Conservation (phyloP, 2,888 invertebrate species). For the Clanis bilineata region DNA sequence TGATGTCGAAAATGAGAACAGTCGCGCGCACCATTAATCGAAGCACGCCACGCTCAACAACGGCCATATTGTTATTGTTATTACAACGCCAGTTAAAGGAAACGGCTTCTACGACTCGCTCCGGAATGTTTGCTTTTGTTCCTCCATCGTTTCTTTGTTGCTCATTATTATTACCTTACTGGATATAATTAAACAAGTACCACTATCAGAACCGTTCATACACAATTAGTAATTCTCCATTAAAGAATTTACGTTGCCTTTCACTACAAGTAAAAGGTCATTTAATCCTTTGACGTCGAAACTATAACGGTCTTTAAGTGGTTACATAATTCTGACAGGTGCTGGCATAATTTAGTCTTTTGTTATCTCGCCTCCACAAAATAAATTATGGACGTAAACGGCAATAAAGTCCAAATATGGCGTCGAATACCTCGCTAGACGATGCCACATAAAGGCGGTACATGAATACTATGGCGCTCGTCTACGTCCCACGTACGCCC, state of each 20-base stretch:
- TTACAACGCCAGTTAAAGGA: constrained; percentile 62
- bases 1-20: constrained; percentile 18
- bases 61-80: constrained; percentile 69
- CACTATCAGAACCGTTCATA: constrained; percentile 60
- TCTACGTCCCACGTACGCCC: constrained; percentile 64
- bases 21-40: constrained; percentile 50
- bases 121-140: constrained; percentile 70
- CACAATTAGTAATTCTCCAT: constrained; percentile 62
- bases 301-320: not conserved
- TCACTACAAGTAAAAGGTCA: constrained; percentile 26
- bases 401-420: constrained; percentile 54
- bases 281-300: constrained; percentile 26
- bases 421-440: constrained; percentile 54
- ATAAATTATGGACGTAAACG: constrained; percentile 50
- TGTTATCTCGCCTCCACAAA: constrained; percentile 40
- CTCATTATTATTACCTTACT: constrained; percentile 73
- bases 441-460: constrained; percentile 52
- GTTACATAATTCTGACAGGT: constrained; percentile 33
- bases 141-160: constrained; percentile 73
- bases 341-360: constrained; percentile 37
- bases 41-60: constrained; percentile 49
- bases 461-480: constrained; percentile 47
- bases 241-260: constrained; percentile 15
- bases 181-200: constrained; percentile 51
- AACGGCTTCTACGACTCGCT: constrained; percentile 62